These are phyloP conservation scores for Ectropis crepuscularia DNA, from an alignment of 2,888 invertebrate species.

Conservation along the genomic window DNA sequence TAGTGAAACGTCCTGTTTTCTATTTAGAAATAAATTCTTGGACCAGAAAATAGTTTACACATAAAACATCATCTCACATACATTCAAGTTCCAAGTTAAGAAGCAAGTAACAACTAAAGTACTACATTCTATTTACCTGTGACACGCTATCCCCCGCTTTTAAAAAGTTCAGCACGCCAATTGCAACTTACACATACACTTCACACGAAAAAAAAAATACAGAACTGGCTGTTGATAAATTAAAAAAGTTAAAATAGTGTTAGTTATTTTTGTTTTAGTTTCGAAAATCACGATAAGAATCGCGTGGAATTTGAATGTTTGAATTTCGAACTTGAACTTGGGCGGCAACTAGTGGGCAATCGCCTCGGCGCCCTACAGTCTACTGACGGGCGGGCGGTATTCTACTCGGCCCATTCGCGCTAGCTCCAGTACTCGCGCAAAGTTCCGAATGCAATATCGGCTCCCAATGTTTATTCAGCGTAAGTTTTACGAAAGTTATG, in stretches of 20 bases:
- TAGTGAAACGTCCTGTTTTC: no score
- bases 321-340: slow-evolving; percentile 59
- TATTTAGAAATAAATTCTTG: no score
- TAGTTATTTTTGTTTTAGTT: slow-evolving; percentile 6
- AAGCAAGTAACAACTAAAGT: slow-evolving; percentile 29
- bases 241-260: not conserved
- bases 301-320: slow-evolving; percentile 41
- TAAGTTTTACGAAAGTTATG: not conserved
- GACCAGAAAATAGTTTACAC: not conserved
- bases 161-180: slow-evolving; percentile 36
- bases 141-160: slow-evolving; percentile 38
- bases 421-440: slow-evolving; percentile 6
- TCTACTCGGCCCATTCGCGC: slow-evolving; percentile 15
- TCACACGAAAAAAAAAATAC: slow-evolving; percentile 27
- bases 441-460: slow-evolving; percentile 18
- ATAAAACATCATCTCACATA: not conserved
- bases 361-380: slow-evolving; percentile 61
- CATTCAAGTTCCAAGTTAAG: slow-evolving; percentile 16
- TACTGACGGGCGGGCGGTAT: slow-evolving; percentile 58
- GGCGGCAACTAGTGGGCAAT: slow-evolving; percentile 64
- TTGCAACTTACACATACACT: slow-evolving; percentile 37
- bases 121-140: slow-evolving; percentile 42
- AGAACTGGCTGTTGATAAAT: not conserved
- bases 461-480: not conserved
- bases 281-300: slow-evolving; percentile 28